Conservation (phyloP, 2,888 invertebrate genomes). For the Heliconius hortense region DNA sequence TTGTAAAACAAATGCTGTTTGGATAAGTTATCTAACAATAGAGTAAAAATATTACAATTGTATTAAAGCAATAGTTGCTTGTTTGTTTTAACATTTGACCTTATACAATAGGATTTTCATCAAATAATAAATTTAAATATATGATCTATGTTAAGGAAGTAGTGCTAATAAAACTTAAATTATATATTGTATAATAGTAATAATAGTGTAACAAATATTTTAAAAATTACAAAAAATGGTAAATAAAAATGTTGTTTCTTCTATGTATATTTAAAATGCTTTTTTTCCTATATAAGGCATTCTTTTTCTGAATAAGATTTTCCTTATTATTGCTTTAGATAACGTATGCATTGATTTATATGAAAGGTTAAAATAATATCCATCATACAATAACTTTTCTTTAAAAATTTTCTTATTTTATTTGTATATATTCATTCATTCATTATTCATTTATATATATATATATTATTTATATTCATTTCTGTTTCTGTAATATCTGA, state of each 20-base stretch:
- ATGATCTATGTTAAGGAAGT: slow-evolving; percentile 14
- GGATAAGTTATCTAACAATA: not conserved
- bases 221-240: slow-evolving; percentile 1
- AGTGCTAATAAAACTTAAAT: slow-evolving; percentile 21
- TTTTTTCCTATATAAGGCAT: not conserved
- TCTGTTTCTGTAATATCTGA: not conserved
- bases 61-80: slow-evolving; percentile 10
- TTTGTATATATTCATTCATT: too few species aligned
- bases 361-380: not conserved
- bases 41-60: slow-evolving; percentile 9
- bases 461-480: too few species aligned
- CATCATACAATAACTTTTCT: too few species aligned
- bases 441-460: too few species aligned
- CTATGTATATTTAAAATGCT: not conserved
- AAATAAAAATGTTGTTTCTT: not conserved
- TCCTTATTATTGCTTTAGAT: not conserved
- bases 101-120: slow-evolving; percentile 10
- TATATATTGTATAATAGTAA: slow-evolving; percentile 19
- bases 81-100: slow-evolving; percentile 22
- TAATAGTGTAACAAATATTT: slow-evolving; percentile 1
- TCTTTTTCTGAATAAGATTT: not conserved
- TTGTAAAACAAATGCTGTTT: not conserved
- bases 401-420: too few species aligned
- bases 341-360: not conserved
- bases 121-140: slow-evolving; percentile 2